Evolutionary conservation across 2,797 vertebrate species (phyloP), one percentile per base, ranked within the genome.

Genomic region (Aldrovandia affinis): DNA sequence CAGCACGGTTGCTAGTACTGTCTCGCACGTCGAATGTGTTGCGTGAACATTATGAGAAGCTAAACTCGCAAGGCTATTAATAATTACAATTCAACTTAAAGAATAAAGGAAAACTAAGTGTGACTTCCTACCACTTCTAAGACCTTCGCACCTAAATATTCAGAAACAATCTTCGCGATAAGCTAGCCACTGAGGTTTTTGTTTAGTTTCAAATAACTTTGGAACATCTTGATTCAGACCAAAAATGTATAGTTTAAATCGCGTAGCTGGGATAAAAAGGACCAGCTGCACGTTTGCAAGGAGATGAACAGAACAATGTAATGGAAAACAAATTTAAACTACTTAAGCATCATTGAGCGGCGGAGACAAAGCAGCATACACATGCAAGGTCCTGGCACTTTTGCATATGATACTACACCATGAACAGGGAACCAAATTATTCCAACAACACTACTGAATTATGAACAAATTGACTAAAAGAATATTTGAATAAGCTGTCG

Each of bases 201-300:
- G 20, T 10, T 77, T 47, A 77, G 33, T 73, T 73, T 73, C 15
- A 36, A 73, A 73, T 73, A 77, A 77, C 73, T 77, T 77, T 77
- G 73, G 15, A 44, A 9, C 42, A 44, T n/a, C 39, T 44, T 77
- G 7, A 25, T 57, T 39, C 10, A 47, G 20, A 44, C 20, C 6
- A 77, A 44, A 77, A 8, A 47, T 25, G 15, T 20, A 20, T 15
- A 14, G 18, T 20, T 15, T 57, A 57, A 14, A 20, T 57, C 2
- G 0, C 55, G 3, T n/a, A 77, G 73, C 42, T 77, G 1, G 14
- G 42, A 77, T 77, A 47, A 77, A 44, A 77, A 25, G 9, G 39
- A 77, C 9, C 5, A 47, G 9, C 18, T 39, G 73, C 39, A 47
- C 73, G 25, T 33, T 18, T 77, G 42, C 36, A 47, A 10, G 1